Evolutionary conservation across 2,797 vertebrate species (phyloP).

Genomic region (Spinibarbus caldwelli): DNA sequence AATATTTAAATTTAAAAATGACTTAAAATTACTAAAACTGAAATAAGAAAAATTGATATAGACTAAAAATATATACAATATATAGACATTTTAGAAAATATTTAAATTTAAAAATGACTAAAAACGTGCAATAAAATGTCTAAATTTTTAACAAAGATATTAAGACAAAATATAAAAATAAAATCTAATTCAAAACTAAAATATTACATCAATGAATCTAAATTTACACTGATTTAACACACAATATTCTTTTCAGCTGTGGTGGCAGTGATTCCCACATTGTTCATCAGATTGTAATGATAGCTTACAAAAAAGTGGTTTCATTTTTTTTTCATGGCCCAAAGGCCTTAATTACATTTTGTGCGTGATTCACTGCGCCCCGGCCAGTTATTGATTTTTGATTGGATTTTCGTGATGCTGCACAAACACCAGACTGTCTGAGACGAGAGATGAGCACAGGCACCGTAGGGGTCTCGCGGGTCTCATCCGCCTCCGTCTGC

Average conservation of each 20-base stretch:
- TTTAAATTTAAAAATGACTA: too few relatives aligned
- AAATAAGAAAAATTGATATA: too few relatives aligned
- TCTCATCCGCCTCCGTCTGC: conserved; percentile 23
- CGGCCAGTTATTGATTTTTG: conserved; percentile 15
- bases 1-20: too few relatives aligned
- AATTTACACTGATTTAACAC: neutral
- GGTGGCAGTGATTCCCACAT: neutral
- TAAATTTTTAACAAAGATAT: too few relatives aligned
- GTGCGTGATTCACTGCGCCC: neutral
- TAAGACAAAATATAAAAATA: neutral
- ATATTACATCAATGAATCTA: neutral
- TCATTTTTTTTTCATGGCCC: neutral
- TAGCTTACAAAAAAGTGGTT: too few relatives aligned
- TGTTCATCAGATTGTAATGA: neutral
- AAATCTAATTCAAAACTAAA: neutral
- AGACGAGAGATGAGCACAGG: neutral
- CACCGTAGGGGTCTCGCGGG: neutral
- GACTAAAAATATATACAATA: too few relatives aligned
- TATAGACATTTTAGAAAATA: too few relatives aligned
- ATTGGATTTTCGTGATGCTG: conserved; percentile 12
- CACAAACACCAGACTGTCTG: neutral
- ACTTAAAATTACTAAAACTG: too few relatives aligned
- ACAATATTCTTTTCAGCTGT: neutral
- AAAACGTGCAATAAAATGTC: neutral
- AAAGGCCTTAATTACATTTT: neutral